Percentiles rank a stretch among this genome's conserved stretches.
Conservation (phyloP, 2,888 invertebrate species). For the Perizoma flavofasciatum region DNA sequence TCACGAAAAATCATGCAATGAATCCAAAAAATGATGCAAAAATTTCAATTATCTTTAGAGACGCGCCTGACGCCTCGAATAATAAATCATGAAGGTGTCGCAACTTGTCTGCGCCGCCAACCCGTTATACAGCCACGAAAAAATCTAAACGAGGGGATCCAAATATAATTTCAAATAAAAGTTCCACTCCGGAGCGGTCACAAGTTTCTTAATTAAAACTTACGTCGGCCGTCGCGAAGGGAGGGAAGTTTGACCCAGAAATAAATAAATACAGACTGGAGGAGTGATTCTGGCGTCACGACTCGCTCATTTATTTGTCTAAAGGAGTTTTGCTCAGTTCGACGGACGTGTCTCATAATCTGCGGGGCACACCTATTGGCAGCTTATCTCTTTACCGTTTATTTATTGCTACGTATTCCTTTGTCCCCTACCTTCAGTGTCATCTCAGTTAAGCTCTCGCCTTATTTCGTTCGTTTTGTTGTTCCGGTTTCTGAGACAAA, state of each 20-base stretch:
- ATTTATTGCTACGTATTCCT: conserved; percentile 50
- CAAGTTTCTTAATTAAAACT: conserved; percentile 85
- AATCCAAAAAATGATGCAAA: conserved; percentile 49
- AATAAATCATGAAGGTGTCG: conserved; percentile 76
- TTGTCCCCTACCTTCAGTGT: conserved; percentile 15
- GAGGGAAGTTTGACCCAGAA: conserved; percentile 79
- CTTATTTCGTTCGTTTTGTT: conserved; percentile 15
- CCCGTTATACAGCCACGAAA: conserved; percentile 71
- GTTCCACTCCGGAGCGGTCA: conserved; percentile 77
- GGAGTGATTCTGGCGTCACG: conserved; percentile 68
- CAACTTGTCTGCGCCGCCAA: conserved; percentile 68
- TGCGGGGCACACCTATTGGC: conserved; percentile 45
- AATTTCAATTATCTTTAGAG: conserved; percentile 63
- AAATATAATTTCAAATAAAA: conserved; percentile 83
- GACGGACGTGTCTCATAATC: conserved; percentile 72
- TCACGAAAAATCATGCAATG: conserved; percentile 26
- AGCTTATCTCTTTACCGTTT: conserved; percentile 55
- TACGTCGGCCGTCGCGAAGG: conserved; percentile 77
- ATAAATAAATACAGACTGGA: conserved; percentile 79
- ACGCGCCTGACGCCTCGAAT: conserved; percentile 55
- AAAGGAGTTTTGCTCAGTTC: conserved; percentile 73
- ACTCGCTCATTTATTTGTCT: conserved; percentile 80
- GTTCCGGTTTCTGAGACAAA: background rate
- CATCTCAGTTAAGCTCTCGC: conserved; percentile 24
- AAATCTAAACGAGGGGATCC: conserved; percentile 75